Evolutionary conservation across 2,113 vertebrate species (phyloP).

Genomic region (Neotoma lepida): DNA sequence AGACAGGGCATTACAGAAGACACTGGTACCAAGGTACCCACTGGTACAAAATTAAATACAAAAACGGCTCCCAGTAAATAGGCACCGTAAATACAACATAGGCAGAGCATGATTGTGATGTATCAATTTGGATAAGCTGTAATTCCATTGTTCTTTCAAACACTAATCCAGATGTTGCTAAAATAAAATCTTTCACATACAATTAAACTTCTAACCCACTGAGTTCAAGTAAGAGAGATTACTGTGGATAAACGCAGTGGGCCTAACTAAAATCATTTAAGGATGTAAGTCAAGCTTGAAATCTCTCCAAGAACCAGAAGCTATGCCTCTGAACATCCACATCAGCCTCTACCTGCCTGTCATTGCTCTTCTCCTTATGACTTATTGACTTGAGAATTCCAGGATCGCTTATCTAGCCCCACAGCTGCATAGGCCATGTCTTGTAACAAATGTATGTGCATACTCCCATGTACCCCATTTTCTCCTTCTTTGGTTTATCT

Average conservation of each 20-base stretch:
- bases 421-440: not conserved
- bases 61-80: not conserved
- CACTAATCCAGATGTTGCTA: not conserved
- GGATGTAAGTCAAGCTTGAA: constrained; percentile 2
- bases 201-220: constrained; percentile 42
- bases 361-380: not conserved
- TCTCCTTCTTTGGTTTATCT: constrained; percentile 15
- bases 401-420: not conserved
- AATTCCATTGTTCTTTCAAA: constrained; percentile 1
- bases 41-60: not conserved
- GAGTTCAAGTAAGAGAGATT: not conserved
- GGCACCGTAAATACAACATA: not conserved
- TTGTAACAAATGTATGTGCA: not conserved
- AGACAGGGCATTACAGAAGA: not conserved
- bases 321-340: not conserved
- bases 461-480: not conserved
- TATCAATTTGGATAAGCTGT: not conserved
- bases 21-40: not conserved
- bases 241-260: not conserved
- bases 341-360: not conserved
- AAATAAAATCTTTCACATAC: not conserved
- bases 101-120: not conserved
- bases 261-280: not conserved
- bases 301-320: constrained; percentile 31
- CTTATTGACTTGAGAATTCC: not conserved